Evolutionary conservation across 2,888 invertebrate genomes (phyloP).

Genomic region (Priocnemis perturbator): DNA sequence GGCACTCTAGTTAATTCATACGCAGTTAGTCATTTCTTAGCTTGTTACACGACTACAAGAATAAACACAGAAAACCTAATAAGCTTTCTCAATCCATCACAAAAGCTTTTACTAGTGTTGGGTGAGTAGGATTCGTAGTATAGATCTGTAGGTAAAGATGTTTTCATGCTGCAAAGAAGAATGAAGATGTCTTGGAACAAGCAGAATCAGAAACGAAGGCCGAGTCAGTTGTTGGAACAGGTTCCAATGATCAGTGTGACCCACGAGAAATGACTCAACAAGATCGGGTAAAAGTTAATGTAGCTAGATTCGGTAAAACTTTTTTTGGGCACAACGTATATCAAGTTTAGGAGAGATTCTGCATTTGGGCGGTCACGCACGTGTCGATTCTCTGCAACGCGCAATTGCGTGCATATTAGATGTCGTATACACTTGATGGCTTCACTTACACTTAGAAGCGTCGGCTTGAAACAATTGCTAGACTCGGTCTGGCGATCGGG

Average conservation of each 20-base stretch:
- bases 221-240: slow-evolving; percentile 61
- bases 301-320: slow-evolving; percentile 51
- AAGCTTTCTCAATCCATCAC: slow-evolving; percentile 43
- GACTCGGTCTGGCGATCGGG: no score
- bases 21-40: slow-evolving; percentile 55
- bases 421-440: neutral
- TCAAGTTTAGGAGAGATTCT: slow-evolving; percentile 28
- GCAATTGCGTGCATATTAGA: slow-evolving; percentile 8
- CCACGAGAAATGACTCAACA: slow-evolving; percentile 67
- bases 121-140: slow-evolving; percentile 72
- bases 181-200: slow-evolving; percentile 64
- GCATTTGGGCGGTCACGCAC: slow-evolving; percentile 2
- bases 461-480: neutral
- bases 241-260: slow-evolving; percentile 64
- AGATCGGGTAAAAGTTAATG: slow-evolving; percentile 71
- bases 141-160: slow-evolving; percentile 74
- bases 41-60: slow-evolving; percentile 47
- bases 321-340: slow-evolving; percentile 58
- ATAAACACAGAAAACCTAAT: slow-evolving; percentile 36
- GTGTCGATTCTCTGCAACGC: slow-evolving; percentile 14
- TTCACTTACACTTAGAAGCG: no score
- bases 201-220: slow-evolving; percentile 61
- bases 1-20: slow-evolving; percentile 59
- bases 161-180: slow-evolving; percentile 74
- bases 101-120: slow-evolving; percentile 44